Evolutionary conservation across 1,140 invertebrate species (phyloP), one percentile per base, ranked within the genome.

Genomic region (Orchestia grillus): DNA sequence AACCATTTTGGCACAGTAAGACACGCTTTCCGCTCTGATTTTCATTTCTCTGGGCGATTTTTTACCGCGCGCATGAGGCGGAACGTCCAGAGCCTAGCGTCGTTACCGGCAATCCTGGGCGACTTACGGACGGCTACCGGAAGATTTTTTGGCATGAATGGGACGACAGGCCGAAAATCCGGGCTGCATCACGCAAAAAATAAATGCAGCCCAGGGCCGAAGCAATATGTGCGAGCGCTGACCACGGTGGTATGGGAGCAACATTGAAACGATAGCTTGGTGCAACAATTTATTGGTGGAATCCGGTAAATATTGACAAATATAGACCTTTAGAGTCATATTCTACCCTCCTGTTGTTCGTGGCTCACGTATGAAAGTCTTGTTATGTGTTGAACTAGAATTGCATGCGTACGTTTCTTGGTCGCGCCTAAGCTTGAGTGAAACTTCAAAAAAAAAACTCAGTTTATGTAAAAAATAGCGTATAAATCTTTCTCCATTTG

Each of bases 131-230:
- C 15, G 62, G 36, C 62, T 77, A 28, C 62, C 62, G 62, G 62
- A 77, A 77, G 62, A 77, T 77, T 77, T 77, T 77, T 77, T 77
- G 62, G 28, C 62, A 77, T 77, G 62, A 77, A 77, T 77, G 62
- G 62, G 15, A 77, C 62, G 62, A 36, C 62, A 77, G 28, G 62
- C 62, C 62, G 28, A 77, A 77, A 77, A 77, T 77, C 62, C 62
- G 28, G 15, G 62, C 11, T 36, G 28, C 62, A 77, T 19, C 62
- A 8, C 15, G 28, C 28, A 77, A 77, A 36, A 77, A 77, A 77
- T 77, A 36, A 23, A 77, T 36, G 28, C 3, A 19, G 62, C 62
- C 62, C 3, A 28, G 62, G 62, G 62, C 11, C 36, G 28, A 8
- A 8, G 11, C 62, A 77, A 77, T 77, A 19, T 77, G 1, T 77